Base-by-base conservation (phyloP, 2,113 vertebrate species). In the Triplophysa rosa region DNA sequence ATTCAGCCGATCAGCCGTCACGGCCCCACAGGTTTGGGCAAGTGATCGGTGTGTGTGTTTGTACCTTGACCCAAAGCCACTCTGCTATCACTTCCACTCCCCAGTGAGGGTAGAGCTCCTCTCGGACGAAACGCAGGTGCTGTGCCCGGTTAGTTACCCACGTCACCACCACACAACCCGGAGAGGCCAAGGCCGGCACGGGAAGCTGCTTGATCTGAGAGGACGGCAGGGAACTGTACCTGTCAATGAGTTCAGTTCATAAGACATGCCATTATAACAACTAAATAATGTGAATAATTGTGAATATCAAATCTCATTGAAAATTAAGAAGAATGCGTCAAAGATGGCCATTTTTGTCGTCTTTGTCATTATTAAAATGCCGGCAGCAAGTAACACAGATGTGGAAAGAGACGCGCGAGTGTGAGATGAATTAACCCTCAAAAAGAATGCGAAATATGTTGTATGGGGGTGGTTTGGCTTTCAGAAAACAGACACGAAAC, bases 31-130 rank as follows among this genome's bases (percentile, higher is more conserved):
- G n/a, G 7, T 33, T 14, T 26, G 37, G 16, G 2, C 6, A 58
- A 58, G 19, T 19, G 0, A 52, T 52, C 14, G 12, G 56, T 24
- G 49, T 62, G 45, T 14, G 24, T 1, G 37, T n/a, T 6, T 85
- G 86, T 91, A 98, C 96, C 94, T 99, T 99, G 21, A 98, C 94
- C 98, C 97, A 99, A 78, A 96, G 94, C 97, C 97, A 99, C 80
- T 97, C 92, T 0, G 94, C 95, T 49, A 95, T 78, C 0, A 91
- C 85, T 72, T 94, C 88, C 49, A 98, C 87, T 0, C 92, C 95
- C 98, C 98, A 99, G 65, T 92, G 88, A 8, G 97, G 96, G 86
- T 95, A 98, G 64, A 99, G 95, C 42, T 98, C 95, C 5, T 96
- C 94, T 29, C 90, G 92, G 52, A 98, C 92, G 77, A 95, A 99